phyloP scores from a whole-genome alignment of 2,888 invertebrate genomes.

The Siphonodentalium dalli region DNA sequence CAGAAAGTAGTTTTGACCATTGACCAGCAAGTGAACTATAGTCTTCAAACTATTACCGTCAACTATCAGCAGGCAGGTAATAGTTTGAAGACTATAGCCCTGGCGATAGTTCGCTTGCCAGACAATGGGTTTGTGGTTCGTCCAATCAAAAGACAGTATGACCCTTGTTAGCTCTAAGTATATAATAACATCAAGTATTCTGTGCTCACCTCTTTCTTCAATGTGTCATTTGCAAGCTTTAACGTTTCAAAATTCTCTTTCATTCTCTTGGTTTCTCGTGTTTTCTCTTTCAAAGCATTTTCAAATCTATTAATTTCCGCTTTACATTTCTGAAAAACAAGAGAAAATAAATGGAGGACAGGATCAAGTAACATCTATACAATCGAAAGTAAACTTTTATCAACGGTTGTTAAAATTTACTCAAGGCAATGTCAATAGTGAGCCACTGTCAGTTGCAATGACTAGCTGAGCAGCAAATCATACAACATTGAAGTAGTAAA shows the following conservation, averaged over 20 bases:
- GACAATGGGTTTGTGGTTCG: background rate
- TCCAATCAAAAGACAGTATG: background rate
- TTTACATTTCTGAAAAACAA: constrained; percentile 39
- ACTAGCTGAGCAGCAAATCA: no score
- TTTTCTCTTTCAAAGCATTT: constrained; percentile 46
- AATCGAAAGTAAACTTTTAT: background rate
- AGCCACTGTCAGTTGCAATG: background rate
- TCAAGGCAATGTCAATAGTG: background rate
- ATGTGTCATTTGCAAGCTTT: constrained; percentile 56
- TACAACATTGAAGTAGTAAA: no score
- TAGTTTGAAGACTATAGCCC: no score
- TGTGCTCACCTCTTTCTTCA: constrained; percentile 54
- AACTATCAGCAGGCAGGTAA: no score
- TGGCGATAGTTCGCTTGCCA: no score
- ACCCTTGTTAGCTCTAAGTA: background rate
- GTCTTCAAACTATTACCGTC: no score
- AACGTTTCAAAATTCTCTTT: constrained; percentile 61
- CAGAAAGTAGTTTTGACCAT: no score
- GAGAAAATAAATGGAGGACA: background rate
- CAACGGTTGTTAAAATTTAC: no score
- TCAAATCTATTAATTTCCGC: constrained; percentile 42
- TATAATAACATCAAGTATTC: background rate
- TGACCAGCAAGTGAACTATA: no score
- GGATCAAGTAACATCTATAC: background rate
- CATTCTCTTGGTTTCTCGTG: constrained; percentile 52